Evolutionary conservation across 2,888 invertebrate species (phyloP), one percentile per base, ranked within the genome.

Genomic region (Tortricodes alternella): DNA sequence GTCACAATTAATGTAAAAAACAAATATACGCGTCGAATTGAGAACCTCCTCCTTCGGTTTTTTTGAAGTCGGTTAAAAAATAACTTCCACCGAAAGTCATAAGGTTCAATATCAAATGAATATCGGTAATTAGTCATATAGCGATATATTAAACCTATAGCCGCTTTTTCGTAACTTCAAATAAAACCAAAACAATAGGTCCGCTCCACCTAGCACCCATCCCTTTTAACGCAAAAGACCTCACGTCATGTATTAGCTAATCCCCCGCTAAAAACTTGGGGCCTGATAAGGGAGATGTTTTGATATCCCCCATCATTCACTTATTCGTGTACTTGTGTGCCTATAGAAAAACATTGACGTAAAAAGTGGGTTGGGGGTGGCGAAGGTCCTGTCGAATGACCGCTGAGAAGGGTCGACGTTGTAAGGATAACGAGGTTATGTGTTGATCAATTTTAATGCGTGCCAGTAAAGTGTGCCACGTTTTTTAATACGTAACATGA

Each of bases 331-430:
- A 73, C 76, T 74, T 79, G 73, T 74, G 75, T 68, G 64, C 75
- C 85, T 89, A 89, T 90, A 89, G 89, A 89, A 89, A 90, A 90
- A 90, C 90, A 90, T 88, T 89, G 88, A 85, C 83, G 88, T 89
- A 89, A 90, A 90, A 90, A 90, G 82, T 84, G 86, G 89, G 85
- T 78, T 83, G 83, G 76, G 78, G 80, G 73, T 71, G 63, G 65
- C 41, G 63, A 83, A 85, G 87, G 80, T 78, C 78, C 85, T 89
- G 89, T 89, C 89, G 89, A 89, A 86, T 89, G 90, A 89, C 89
- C 89, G 83, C 87, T 89, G 89, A 90, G 89, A 72, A 87, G 89
- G 90, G 90, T 89, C 73, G 74, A 83, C 76, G 83, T 88, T 87
- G 85, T 88, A 82, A 86, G 87, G 85, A 83, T 89, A 86, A 87